These are phyloP conservation scores for Dufourea novaeangliae DNA, from an alignment of 1,140 invertebrate species.

Conservation along the genomic window DNA sequence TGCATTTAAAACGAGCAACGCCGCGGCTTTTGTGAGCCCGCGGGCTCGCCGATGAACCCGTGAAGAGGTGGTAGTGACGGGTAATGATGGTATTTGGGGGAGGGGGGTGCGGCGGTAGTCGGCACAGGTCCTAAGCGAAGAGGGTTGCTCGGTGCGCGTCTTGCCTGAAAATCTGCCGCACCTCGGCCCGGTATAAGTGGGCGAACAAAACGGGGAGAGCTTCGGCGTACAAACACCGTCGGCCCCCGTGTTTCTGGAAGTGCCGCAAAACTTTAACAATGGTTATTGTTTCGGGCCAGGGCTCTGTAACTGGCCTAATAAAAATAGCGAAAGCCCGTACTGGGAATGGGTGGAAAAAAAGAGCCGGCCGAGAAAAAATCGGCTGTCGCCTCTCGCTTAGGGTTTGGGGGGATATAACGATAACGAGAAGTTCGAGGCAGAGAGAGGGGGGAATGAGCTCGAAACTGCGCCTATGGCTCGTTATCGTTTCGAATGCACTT, in stretches of 20 bases:
- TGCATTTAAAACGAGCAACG: conserved; percentile 69
- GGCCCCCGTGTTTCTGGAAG: conserved; percentile 49
- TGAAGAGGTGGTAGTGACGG: too few species aligned
- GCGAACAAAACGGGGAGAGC: conserved; percentile 58
- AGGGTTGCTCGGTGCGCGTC: background rate
- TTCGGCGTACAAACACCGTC: conserved; percentile 47
- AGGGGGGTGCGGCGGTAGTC: too few species aligned
- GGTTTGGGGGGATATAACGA: conserved; percentile 17
- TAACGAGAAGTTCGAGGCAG: conserved; percentile 27
- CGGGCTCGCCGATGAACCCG: too few species aligned
- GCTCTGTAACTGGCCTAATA: conserved; percentile 68
- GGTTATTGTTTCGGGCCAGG: conserved; percentile 71
- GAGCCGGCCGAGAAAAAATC: conserved; percentile 13
- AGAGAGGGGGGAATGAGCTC: background rate
- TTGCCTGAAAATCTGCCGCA: conserved; percentile 36
- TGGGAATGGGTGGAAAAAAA: conserved; percentile 34
- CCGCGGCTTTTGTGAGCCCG: conserved; percentile 2
- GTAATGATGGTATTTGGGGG: too few species aligned
- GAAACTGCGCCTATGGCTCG: conserved; percentile 26
- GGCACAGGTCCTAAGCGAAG: too few species aligned
- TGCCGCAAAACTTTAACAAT: conserved; percentile 70
- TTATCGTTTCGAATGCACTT: conserved; percentile 19
- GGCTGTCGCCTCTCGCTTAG: background rate
- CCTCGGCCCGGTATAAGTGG: conserved; percentile 10
- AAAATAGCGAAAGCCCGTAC: conserved; percentile 57